Base-by-base conservation (phyloP, 2,797 vertebrate genomes). In the Sebastes elongatus region DNA sequence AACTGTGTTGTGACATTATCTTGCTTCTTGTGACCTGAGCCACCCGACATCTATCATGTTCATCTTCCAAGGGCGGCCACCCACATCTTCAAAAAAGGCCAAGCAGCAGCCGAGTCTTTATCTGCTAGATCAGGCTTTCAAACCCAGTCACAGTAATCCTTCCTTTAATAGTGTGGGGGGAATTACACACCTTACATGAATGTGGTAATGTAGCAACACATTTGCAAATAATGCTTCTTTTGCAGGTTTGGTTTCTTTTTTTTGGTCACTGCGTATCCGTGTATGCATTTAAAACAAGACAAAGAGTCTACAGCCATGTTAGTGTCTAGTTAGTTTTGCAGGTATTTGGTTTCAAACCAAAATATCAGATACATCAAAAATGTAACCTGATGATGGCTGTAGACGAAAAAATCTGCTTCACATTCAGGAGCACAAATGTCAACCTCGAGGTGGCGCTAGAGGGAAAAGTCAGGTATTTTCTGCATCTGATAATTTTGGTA, bases 1-100 rank as follows among this genome's bases (percentile, higher is more conserved):
- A 60, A 38, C 59, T 62, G 23, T 61, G 60, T 3, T 55, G 70
- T 42, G 79, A 76, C 78, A 46, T 71, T 80, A 86, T 82, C 78
- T 69, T 27, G 49, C 30, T 59, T 75, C 63, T 23, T 38, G 46
- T 59, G 72, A 55, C 61, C 65, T 7, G 14, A 79, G 59, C 27
- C 23, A 52, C 14, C 64, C 2, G 2, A 74, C 68, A 35, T 70
- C 59, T 63, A 63, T 73, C 38, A 28, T 23, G 55, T 73, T 80
- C 23, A 75, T 81, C 35, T 70, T 49, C 16, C 60, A 52, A 38
- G 11, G 23, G 35, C 13, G 5, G 38, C 4, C 28, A 32, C 25
- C 23, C 57, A 66, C 74, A 78, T 25, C 25, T 46, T 23, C 5
- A 60, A 57, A 70, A 61, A 42, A 42, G 38, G 52, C 52, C 32